Base-by-base conservation (phyloP, 2,113 vertebrate species). In the Planiliza haematocheilus region DNA sequence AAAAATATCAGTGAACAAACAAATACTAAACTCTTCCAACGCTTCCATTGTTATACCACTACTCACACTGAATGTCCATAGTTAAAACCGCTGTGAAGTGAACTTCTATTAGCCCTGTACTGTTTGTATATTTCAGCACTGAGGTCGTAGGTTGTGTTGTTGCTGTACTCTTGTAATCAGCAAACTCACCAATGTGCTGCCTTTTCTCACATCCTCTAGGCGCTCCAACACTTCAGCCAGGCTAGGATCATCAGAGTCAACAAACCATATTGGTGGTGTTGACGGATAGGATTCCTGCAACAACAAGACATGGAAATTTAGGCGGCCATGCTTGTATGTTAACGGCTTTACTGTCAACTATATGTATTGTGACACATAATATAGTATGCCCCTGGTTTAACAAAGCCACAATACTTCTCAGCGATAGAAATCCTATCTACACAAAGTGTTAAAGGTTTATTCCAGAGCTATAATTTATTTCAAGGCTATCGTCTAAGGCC, bases 241-340 rank as follows among this genome's bases (percentile, higher is more conserved):
- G 91, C 96, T 97, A 3, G 97, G 97, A 94, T 99, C 98, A 95
- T 99, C 98, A 68, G 97, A 99, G 89, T 99, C 97, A 88, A 99
- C 98, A 93, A 99, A 99, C 98, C 98, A 99, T 96, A 99, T 98
- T 53, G 98, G 98, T 34, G 97, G 91, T 17, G 96, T 97, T 53
- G 95, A 97, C 9, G 98, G 97, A 57, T 99, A 99, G 10, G 97
- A 97, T 86, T 99, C 98, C 97, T 99, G 88, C 58, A 76, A 74
- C 46, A 77, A 68, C 0, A 21, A 20, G 13, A 79, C 4, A 38
- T 1, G 21, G 10, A 45, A 24, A 60, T 79, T 43, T 41, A 59
- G 57, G 17, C 2, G 30, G 4, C 21, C 34, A 13, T 37, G 41
- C 16, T 57, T 21, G 12, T 30, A 12, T 52, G 24, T 51, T 10